These are phyloP conservation scores for Thumatha senex DNA, from an alignment of 2,888 invertebrate species.

Conservation along the genomic window DNA sequence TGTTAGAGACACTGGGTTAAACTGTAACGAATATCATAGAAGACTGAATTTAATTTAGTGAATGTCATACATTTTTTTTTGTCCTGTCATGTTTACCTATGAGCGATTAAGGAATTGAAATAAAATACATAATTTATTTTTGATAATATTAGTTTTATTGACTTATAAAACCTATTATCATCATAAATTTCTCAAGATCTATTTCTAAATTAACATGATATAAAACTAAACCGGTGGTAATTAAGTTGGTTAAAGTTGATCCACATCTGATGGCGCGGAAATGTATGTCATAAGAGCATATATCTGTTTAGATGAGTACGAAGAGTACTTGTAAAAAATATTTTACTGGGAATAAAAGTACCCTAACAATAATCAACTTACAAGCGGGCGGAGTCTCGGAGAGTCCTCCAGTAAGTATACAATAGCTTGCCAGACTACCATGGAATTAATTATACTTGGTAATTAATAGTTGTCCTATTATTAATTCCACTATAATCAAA, in stretches of 20 bases:
- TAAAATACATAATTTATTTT: constrained; percentile 76
- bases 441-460: too few relatives aligned
- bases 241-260: constrained; percentile 7
- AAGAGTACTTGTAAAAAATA: too few relatives aligned
- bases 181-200: constrained; percentile 30
- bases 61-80: constrained; percentile 58
- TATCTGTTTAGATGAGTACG: too few relatives aligned
- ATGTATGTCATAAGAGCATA: too few relatives aligned
- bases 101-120: constrained; percentile 63
- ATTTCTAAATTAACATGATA: constrained; percentile 30
- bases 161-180: constrained; percentile 32
- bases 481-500: too few relatives aligned
- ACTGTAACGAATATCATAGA: constrained; percentile 72
- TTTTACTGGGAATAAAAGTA: too few relatives aligned
- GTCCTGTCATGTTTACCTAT: constrained; percentile 55
- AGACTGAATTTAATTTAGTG: constrained; percentile 75
- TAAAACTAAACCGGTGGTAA: constrained; percentile 35
- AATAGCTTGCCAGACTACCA: too few relatives aligned
- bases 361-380: too few relatives aligned
- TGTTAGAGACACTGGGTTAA: constrained; percentile 51
- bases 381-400: too few relatives aligned
- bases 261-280: too few relatives aligned
- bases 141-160: constrained; percentile 61
- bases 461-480: too few relatives aligned
- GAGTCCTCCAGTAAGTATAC: too few relatives aligned